Evolutionary conservation across 2,113 vertebrate species (phyloP).

Genomic region (Periophthalmodon schlosseri): DNA sequence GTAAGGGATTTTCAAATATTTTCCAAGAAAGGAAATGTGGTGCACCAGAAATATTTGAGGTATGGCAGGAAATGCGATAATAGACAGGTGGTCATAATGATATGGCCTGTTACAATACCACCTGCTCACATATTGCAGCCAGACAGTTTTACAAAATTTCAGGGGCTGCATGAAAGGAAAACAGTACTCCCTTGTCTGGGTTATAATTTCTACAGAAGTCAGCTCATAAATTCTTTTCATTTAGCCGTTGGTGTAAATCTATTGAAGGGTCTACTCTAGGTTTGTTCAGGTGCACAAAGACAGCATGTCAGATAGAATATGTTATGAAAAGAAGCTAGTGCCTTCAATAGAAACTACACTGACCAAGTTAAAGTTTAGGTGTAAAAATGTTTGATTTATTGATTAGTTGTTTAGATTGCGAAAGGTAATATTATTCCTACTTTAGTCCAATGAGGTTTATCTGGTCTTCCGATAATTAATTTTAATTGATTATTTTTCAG

Average conservation of each 20-base stretch:
- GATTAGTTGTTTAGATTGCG: too few species aligned
- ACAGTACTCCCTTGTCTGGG: slow-evolving; percentile 19
- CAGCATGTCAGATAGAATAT: background rate
- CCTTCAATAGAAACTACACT: background rate
- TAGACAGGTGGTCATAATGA: background rate
- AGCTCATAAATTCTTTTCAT: background rate
- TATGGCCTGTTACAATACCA: background rate
- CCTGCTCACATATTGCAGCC: background rate
- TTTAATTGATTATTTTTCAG: too few species aligned
- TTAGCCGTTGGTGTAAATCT: background rate
- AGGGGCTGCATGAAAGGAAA: slow-evolving; percentile 15
- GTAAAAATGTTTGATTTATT: background rate
- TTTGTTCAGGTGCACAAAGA: slow-evolving; percentile 3
- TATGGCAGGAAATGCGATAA: background rate
- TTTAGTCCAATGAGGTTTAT: too few species aligned
- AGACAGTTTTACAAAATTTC: slow-evolving; percentile 11
- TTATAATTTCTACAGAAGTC: slow-evolving; percentile 4
- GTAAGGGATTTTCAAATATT: background rate
- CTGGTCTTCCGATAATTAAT: too few species aligned
- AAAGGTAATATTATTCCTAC: too few species aligned
- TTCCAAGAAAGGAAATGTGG: background rate
- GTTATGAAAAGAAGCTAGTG: background rate
- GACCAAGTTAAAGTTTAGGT: background rate
- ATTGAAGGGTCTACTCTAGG: background rate
- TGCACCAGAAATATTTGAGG: background rate